A percentile compares a stretch with the other conserved stretches of the same genome.
These are phyloP conservation scores for Xiphorhynchus elegans DNA, from an alignment of 2,113 vertebrate species.

Conservation along the genomic window DNA sequence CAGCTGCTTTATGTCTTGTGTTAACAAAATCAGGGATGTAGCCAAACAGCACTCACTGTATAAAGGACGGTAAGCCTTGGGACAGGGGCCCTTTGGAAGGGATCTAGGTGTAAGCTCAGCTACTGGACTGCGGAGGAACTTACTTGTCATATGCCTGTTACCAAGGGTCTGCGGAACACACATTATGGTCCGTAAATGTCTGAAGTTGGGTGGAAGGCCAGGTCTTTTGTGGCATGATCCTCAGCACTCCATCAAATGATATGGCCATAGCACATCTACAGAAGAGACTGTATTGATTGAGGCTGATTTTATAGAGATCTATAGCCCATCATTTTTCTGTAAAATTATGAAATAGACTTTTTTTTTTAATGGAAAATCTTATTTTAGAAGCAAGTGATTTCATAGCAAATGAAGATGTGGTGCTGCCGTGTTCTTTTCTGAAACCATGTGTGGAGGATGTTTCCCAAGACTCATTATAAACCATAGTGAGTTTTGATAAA, in stretches of 20 bases:
- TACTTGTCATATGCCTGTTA: background rate
- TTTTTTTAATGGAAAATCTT: background rate
- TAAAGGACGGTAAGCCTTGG: background rate
- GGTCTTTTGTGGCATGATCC: background rate
- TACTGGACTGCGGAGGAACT: background rate
- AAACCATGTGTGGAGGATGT: background rate
- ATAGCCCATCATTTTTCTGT: background rate
- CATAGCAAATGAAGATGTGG: background rate
- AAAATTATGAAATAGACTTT: background rate
- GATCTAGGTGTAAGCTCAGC: background rate
- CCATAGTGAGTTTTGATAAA: background rate
- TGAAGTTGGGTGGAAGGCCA: background rate
- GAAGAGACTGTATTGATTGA: background rate
- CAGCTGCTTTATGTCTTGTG: background rate
- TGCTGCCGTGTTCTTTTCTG: background rate
- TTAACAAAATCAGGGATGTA: background rate
- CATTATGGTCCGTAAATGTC: background rate
- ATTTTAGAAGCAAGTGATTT: background rate
- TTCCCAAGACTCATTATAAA: background rate
- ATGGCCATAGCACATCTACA: fast-evolving
- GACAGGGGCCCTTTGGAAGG: background rate
- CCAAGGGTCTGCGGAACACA: background rate
- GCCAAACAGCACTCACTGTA: too few relatives aligned
- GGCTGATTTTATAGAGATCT: background rate
- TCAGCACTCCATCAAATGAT: background rate